phyloP scores from a whole-genome alignment of 2,797 vertebrate genomes.

The Bucorvus abyssinicus region DNA sequence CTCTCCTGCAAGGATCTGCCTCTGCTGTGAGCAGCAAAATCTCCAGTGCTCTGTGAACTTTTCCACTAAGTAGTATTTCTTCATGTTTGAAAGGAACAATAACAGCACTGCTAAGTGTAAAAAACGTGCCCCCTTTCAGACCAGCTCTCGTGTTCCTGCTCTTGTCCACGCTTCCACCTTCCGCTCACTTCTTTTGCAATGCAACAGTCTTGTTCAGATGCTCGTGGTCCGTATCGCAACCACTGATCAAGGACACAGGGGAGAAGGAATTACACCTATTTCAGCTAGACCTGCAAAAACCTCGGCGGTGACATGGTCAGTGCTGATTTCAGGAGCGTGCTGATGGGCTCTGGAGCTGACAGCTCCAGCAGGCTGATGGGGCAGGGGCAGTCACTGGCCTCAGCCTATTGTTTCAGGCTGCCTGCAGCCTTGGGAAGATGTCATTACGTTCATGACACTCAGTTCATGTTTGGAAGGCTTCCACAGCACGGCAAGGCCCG shows the following conservation, averaged over 20 bases:
- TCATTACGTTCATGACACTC: not conserved
- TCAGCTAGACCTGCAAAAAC: not conserved
- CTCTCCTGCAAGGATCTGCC: not conserved
- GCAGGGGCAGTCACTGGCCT: not conserved
- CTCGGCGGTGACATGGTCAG: not conserved
- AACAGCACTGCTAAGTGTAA: not conserved
- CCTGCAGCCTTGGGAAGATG: not conserved
- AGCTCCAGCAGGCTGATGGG: not conserved
- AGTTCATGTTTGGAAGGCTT: not conserved
- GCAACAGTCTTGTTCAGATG: accelerated
- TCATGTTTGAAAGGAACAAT: not conserved
- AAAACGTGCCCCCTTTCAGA: not conserved
- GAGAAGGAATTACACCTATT: conserved; percentile 6
- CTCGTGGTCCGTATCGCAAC: accelerated
- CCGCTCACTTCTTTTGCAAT: accelerated
- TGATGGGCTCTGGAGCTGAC: not conserved
- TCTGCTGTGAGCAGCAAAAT: accelerated
- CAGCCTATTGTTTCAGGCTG: not conserved
- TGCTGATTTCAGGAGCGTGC: not conserved
- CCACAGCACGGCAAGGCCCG: not conserved
- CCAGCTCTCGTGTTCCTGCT: not conserved
- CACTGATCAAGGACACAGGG: accelerated
- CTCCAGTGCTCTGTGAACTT: not conserved
- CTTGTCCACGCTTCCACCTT: not conserved
- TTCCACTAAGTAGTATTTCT: not conserved